Evolutionary conservation across 2,113 vertebrate species (phyloP).

Genomic region (Eretmochelys imbricata): DNA sequence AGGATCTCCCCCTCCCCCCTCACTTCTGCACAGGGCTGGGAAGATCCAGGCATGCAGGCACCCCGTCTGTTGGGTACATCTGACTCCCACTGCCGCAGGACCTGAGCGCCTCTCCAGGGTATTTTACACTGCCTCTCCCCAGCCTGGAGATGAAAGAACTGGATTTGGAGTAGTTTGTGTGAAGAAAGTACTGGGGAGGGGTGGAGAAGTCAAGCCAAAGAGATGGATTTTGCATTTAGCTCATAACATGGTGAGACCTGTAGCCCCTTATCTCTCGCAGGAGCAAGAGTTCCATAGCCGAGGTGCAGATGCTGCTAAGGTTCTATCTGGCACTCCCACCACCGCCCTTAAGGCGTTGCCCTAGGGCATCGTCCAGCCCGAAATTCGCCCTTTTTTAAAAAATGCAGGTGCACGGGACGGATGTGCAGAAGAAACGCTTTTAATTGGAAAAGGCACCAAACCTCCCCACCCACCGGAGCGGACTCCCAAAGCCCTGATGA

Average conservation of each 20-base stretch:
- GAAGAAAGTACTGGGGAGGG: background rate
- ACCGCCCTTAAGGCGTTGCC: background rate
- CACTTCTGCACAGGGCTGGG: background rate
- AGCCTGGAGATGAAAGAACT: background rate
- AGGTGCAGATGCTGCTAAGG: background rate
- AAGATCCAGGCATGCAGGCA: background rate
- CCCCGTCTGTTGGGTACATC: background rate
- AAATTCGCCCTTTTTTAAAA: background rate
- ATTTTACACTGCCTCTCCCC: background rate
- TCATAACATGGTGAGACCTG: background rate
- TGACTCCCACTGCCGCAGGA: background rate
- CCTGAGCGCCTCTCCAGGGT: background rate
- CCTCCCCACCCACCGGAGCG: background rate
- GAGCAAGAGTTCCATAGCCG: background rate
- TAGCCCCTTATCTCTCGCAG: background rate
- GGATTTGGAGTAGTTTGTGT: background rate
- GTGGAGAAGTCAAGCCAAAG: background rate
- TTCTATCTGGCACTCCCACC: background rate
- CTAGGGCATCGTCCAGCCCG: background rate
- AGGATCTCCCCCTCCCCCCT: background rate
- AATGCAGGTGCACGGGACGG: background rate
- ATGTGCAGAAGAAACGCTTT: background rate
- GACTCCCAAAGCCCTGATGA: background rate
- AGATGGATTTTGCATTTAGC: background rate
- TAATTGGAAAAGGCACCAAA: background rate